Percentiles rank a stretch among this genome's conserved stretches.
phyloP scores from a whole-genome alignment of 2,113 vertebrate species.

The Coregonus clupeaformis region DNA sequence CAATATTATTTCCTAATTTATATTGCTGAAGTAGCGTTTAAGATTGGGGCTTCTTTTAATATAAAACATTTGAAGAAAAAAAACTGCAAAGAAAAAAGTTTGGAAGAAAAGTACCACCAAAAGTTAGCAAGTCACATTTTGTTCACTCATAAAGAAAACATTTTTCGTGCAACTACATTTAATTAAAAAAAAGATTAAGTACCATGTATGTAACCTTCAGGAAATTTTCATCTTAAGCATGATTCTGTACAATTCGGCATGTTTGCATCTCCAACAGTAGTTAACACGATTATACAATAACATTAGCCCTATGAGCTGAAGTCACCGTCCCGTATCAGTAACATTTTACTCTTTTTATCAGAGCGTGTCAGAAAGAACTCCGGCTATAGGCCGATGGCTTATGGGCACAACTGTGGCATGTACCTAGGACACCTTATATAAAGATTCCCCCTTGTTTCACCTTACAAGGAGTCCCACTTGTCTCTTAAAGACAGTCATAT shows the following conservation, averaged over 20 bases:
- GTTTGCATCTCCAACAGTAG: conserved; percentile 78
- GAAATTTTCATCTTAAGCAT: conserved; percentile 78
- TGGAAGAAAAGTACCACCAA: conserved; percentile 80
- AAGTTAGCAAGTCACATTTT: conserved; percentile 78
- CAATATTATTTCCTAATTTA: conserved; percentile 84
- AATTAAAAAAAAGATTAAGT: conserved; percentile 70
- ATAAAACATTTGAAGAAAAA: conserved; percentile 71
- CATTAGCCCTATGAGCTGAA: conserved; percentile 29
- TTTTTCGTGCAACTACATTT: conserved; percentile 81
- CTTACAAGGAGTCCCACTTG: conserved; percentile 28
- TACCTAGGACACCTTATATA: conserved; percentile 1
- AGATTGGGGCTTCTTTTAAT: conserved; percentile 71
- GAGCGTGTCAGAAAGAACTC: conserved; percentile 11
- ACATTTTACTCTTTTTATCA: conserved; percentile 18
- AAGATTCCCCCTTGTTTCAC: too few species aligned
- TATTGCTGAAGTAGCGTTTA: conserved; percentile 83
- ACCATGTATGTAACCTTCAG: conserved; percentile 78
- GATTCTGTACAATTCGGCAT: conserved; percentile 82
- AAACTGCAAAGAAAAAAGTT: conserved; percentile 51
- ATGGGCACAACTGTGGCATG: neutral
- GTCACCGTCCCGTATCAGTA: conserved; percentile 29
- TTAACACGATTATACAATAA: conserved; percentile 67
- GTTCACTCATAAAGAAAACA: conserved; percentile 72
- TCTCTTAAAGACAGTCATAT: neutral
- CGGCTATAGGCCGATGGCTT: neutral